These are phyloP conservation scores for Macrophya alboannulata DNA, from an alignment of 2,888 invertebrate species.

Conservation along the genomic window DNA sequence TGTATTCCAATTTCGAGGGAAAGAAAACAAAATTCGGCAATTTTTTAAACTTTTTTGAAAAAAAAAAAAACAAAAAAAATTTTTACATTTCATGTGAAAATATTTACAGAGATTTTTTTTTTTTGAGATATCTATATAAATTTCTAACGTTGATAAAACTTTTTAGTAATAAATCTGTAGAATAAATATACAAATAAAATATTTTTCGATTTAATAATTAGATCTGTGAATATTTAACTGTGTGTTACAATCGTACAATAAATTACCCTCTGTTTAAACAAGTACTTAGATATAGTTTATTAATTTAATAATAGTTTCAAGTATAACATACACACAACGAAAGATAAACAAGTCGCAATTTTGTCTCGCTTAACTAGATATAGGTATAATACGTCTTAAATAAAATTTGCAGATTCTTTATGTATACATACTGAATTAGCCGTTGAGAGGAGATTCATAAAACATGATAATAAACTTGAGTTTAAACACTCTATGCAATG, in stretches of 20 bases:
- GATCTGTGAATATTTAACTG: neutral
- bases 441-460: neutral
- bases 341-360: slow-evolving; percentile 38
- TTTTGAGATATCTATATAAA: neutral
- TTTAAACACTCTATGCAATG: neutral
- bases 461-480: neutral
- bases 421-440: neutral
- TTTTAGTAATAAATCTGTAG: neutral
- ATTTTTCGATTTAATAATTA: too few relatives aligned
- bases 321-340: neutral
- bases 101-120: too few relatives aligned
- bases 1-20: neutral
- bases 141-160: neutral
- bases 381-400: neutral
- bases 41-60: neutral
- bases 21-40: neutral
- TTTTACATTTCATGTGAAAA: too few relatives aligned
- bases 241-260: neutral
- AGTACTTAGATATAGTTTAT: slow-evolving; percentile 12
- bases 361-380: neutral
- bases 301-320: slow-evolving; percentile 35
- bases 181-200: neutral
- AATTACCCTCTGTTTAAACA: neutral
- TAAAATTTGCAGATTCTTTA: neutral
- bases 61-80: too few relatives aligned